A percentile compares a stretch with the other conserved stretches of the same genome.
These are phyloP conservation scores for Baccha elongata DNA, from an alignment of 2,888 invertebrate species.

Conservation along the genomic window DNA sequence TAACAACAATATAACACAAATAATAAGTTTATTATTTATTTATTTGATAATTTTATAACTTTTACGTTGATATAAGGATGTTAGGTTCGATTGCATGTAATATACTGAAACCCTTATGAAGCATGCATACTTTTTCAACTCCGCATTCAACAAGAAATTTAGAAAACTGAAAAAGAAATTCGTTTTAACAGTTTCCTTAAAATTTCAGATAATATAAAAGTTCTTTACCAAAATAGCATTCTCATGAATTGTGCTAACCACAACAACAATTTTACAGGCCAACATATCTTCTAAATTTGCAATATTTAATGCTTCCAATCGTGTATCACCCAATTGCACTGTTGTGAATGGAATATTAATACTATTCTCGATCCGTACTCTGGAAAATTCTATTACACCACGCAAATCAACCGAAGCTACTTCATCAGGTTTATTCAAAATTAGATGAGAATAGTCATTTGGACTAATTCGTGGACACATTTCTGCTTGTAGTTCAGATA, in stretches of 20 bases:
- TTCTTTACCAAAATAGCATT: conserved; percentile 87
- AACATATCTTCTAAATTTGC: conserved; percentile 85
- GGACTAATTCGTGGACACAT: conserved; percentile 93
- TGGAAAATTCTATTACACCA: conserved; percentile 84
- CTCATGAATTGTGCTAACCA: conserved; percentile 91
- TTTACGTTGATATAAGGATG: conserved; percentile 80
- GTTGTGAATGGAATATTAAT: conserved; percentile 94
- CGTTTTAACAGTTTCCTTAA: conserved; percentile 1
- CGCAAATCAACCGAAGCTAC: conserved; percentile 88
- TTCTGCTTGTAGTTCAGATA: conserved; percentile 88
- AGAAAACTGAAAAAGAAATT: conserved; percentile 88
- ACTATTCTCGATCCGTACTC: conserved; percentile 91
- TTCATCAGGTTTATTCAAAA: conserved; percentile 85
- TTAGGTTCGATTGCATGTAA: conserved; percentile 87
- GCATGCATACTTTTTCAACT: conserved; percentile 90
- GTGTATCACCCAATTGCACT: conserved; percentile 87
- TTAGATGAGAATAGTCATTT: conserved; percentile 90
- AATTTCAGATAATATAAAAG: neutral
- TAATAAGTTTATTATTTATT: neutral
- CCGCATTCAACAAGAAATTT: conserved; percentile 91
- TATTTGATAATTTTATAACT: neutral
- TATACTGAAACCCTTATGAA: conserved; percentile 94
- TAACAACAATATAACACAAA: too few species aligned
- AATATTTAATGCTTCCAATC: conserved; percentile 88
- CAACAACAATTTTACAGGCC: conserved; percentile 87